Base-by-base conservation (phyloP, 2,113 vertebrate species). In the Brienomyrus brachyistius region DNA sequence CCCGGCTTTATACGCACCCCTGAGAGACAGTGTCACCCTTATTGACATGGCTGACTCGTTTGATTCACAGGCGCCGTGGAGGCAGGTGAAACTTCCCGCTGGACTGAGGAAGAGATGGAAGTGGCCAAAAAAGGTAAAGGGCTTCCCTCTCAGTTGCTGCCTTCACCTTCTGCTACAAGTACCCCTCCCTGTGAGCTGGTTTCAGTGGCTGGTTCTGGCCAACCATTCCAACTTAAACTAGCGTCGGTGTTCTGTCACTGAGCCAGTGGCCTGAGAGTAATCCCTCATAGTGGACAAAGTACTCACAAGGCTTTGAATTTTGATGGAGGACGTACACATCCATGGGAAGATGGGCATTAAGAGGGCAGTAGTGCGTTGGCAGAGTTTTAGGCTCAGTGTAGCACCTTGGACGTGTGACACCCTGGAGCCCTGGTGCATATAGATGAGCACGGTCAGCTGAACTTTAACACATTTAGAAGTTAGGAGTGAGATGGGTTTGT, bases 21-120 rank as follows among this genome's bases (percentile, higher is more conserved):
- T 17, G 5, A 45, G 74, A 35, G 4, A 45, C 82, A 23, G 47
- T 84, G 21, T 31, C 19, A 51, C 9, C 8, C 11, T 77, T 89
- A 90, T 47, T 95, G 89, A 93, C 87, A 86, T 56, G 13, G 66
- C 88, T 88, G 88, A 87, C 93, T 31, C 91, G 94, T 83, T 94
- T 94, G 93, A 92, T 94, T 83, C 95, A 95, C 95, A 97, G 98
- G 97, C 94, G 95, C 96, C 88, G 92, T 96, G 89, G 98, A 99
- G 94, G 96, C 97, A 87, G 98, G 98, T 93, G 98, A 99, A 95
- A 99, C 98, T 91, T 99, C 98, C 92, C 97, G 98, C 94, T 99
- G 98, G 98, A 99, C 98, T 91, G 98, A 99, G 95, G 98, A 99
- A 96, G 98, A 99, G 96, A 99, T 99, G 98, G 98, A 99, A 95